phyloP scores from a whole-genome alignment of 2,113 vertebrate species.

The Malaclemys terrapin region DNA sequence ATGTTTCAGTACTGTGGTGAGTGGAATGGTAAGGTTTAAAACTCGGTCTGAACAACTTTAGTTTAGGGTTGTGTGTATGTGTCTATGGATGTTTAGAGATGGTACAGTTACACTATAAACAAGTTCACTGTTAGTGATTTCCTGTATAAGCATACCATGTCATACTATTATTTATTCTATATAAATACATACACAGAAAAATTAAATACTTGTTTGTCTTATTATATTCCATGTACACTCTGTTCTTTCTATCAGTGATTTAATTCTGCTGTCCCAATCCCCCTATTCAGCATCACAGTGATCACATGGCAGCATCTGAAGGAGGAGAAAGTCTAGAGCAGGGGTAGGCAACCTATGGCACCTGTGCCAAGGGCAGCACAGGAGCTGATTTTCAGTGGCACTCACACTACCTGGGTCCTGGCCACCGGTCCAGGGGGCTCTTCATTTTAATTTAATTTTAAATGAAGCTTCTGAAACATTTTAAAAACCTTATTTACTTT shows the following conservation, averaged over 20 bases:
- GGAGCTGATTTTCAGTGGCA: too few relatives aligned
- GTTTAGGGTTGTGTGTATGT: neutral
- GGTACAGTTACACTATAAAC: neutral
- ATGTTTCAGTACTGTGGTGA: neutral
- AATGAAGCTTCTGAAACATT: too few relatives aligned
- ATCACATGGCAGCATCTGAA: neutral
- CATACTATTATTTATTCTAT: fast-evolving
- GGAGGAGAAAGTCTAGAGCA: neutral
- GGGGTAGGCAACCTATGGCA: too few relatives aligned
- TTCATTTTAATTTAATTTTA: too few relatives aligned
- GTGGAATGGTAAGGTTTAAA: neutral
- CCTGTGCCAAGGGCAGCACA: too few relatives aligned
- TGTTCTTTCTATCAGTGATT: neutral
- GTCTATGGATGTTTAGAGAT: neutral
- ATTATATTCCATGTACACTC: neutral
- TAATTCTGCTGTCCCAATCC: neutral
- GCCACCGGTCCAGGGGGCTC: too few relatives aligned
- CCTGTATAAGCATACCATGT: fast-evolving
- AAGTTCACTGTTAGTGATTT: neutral
- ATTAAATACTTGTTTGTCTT: neutral
- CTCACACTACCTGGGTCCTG: too few relatives aligned
- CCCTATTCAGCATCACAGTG: neutral
- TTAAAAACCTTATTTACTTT: too few relatives aligned
- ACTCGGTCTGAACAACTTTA: neutral
- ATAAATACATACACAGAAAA: neutral